Conservation (phyloP, 2,113 vertebrate species). For the Rhizomys pruinosus region DNA sequence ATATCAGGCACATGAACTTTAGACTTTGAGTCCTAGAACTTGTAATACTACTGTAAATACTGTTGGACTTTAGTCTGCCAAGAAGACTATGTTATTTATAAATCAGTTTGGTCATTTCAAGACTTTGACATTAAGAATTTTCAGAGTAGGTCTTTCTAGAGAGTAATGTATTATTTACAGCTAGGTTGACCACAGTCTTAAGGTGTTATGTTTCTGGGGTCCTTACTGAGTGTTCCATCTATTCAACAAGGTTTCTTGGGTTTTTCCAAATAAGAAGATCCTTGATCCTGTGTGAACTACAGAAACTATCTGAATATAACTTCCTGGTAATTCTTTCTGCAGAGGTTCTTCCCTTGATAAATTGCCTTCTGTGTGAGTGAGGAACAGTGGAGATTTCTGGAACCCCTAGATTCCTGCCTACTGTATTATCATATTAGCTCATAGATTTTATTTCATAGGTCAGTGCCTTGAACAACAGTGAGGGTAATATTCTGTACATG, state of each 20-base stretch:
- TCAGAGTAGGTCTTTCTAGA: neutral
- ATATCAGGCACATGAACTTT: neutral
- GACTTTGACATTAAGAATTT: slow-evolving; percentile 30
- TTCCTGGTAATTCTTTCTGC: slow-evolving; percentile 33
- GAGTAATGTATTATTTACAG: slow-evolving; percentile 14
- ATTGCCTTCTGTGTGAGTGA: slow-evolving; percentile 16
- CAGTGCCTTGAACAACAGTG: neutral
- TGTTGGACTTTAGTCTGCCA: too few relatives aligned
- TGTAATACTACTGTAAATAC: slow-evolving; percentile 47
- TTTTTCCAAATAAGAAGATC: slow-evolving; percentile 12
- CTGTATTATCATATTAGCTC: slow-evolving; percentile 2
- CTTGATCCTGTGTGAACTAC: neutral
- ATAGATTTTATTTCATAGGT: slow-evolving; percentile 44
- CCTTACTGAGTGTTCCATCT: neutral
- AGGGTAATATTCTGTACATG: slow-evolving; percentile 31
- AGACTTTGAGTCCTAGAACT: slow-evolving; percentile 11
- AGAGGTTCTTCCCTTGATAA: slow-evolving; percentile 46
- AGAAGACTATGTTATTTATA: slow-evolving; percentile 38
- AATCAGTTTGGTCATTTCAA: slow-evolving; percentile 34
- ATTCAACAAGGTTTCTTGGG: neutral
- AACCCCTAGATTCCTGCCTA: slow-evolving; percentile 40
- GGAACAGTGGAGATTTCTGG: slow-evolving; percentile 3
- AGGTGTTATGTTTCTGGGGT: slow-evolving; percentile 7
- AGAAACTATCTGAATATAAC: slow-evolving; percentile 36
- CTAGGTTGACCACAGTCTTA: neutral